A percentile compares a stretch with the other conserved stretches of the same genome.
These are phyloP conservation scores for Amblyraja radiata DNA, from an alignment of 2,797 vertebrate genomes.

Conservation along the genomic window DNA sequence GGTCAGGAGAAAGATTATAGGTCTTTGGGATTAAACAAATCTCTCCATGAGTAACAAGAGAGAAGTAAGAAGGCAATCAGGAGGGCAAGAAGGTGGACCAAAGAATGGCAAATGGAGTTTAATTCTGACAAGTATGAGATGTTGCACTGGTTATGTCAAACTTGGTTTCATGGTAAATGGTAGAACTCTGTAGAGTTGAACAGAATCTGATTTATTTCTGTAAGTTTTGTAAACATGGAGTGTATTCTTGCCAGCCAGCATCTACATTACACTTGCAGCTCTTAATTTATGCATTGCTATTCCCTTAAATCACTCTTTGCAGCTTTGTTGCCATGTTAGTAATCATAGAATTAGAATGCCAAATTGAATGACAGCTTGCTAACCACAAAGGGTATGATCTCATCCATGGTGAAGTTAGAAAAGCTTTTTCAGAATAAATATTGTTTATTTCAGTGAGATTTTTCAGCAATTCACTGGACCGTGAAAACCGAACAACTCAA, in stretches of 20 bases:
- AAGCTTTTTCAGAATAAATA: neutral
- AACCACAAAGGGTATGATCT: neutral
- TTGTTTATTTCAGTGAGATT: neutral
- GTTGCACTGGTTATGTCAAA: no score
- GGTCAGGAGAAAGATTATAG: no score
- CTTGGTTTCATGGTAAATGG: no score
- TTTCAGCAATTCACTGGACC: neutral
- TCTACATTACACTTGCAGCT: neutral
- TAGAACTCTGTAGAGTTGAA: no score
- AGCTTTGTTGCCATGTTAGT: slow-evolving; percentile 15
- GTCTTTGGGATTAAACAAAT: no score
- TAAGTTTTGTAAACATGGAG: neutral
- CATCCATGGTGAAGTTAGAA: neutral
- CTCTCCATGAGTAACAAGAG: no score
- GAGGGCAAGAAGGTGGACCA: no score
- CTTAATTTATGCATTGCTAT: slow-evolving; percentile 23
- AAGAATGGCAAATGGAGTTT: no score
- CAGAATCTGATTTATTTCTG: neutral
- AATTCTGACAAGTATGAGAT: no score
- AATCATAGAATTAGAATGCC: neutral
- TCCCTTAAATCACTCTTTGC: neutral
- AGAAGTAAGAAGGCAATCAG: no score
- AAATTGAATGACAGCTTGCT: slow-evolving; percentile 1
- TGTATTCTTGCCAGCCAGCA: slow-evolving; percentile 11
- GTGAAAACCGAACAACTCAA: neutral